Evolutionary conservation across 2,797 vertebrate species (phyloP).

Genomic region (Mormyrops attenuatus): DNA sequence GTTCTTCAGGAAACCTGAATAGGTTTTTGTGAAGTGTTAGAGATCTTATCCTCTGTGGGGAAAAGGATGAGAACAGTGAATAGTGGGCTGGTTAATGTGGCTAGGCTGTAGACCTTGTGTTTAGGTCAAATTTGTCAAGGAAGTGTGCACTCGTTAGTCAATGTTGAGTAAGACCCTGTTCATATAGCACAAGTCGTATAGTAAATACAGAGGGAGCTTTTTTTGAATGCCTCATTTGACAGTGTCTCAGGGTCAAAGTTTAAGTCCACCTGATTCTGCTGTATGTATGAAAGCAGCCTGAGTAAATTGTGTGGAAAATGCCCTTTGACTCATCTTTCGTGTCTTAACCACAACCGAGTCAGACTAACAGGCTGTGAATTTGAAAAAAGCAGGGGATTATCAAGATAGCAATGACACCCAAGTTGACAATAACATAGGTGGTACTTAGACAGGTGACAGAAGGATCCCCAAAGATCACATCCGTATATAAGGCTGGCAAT

Average conservation of each 20-base stretch:
- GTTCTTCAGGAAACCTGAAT: background rate
- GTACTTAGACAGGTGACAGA: background rate
- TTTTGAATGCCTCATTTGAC: background rate
- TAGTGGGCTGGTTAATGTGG: background rate
- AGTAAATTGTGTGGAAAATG: slow-evolving; percentile 8
- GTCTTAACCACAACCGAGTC: background rate
- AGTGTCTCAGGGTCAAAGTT: background rate
- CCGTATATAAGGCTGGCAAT: background rate
- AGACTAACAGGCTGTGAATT: background rate
- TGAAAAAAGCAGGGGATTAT: background rate
- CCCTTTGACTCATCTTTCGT: background rate
- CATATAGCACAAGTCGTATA: background rate
- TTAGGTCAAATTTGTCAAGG: background rate
- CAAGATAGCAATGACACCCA: background rate
- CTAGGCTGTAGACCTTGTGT: background rate
- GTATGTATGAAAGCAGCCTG: background rate
- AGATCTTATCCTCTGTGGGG: background rate
- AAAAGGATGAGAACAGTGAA: background rate
- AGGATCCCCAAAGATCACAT: background rate
- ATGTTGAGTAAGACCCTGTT: background rate
- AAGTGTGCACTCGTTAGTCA: background rate
- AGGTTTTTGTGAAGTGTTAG: background rate
- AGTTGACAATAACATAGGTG: background rate
- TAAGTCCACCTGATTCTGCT: background rate
- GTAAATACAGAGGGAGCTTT: background rate